These are phyloP conservation scores for Cryptoblepharus egeriae DNA, from an alignment of 2,797 vertebrate genomes.

Conservation along the genomic window DNA sequence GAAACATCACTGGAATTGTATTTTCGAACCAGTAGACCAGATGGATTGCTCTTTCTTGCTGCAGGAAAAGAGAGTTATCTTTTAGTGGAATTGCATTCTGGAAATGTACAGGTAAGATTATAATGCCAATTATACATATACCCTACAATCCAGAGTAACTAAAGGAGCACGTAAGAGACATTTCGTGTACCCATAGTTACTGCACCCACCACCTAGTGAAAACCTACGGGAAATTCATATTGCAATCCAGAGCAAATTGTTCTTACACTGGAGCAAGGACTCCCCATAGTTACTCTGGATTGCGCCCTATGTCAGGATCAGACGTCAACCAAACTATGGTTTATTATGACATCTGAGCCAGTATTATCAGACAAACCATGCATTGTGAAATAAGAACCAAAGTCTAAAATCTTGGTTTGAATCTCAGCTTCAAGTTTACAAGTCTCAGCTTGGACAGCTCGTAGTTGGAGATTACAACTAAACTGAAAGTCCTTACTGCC, in stretches of 20 bases:
- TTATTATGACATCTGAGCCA: neutral
- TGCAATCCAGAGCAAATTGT: too few species aligned
- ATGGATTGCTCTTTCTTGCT: slow-evolving; percentile 90
- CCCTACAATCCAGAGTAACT: too few species aligned
- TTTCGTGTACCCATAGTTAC: too few species aligned
- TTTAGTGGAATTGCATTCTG: slow-evolving; percentile 84
- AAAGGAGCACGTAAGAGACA: too few species aligned
- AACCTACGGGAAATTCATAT: too few species aligned
- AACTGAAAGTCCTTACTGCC: too few species aligned
- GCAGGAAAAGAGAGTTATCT: slow-evolving; percentile 83
- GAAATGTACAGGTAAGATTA: slow-evolving; percentile 81
- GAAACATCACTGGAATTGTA: slow-evolving; percentile 81
- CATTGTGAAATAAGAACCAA: neutral
- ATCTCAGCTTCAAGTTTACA: neutral
- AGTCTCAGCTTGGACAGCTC: neutral
- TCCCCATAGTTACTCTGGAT: too few species aligned
- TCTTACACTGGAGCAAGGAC: too few species aligned
- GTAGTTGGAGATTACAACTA: neutral
- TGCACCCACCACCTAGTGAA: too few species aligned
- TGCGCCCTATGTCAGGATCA: too few species aligned
- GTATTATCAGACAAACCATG: too few species aligned
- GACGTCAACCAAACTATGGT: neutral
- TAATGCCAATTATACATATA: too few species aligned
- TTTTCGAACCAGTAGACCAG: slow-evolving; percentile 87
- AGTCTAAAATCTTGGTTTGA: neutral